phyloP scores from a whole-genome alignment of 2,113 vertebrate species.

The Cephalophus harveyi region DNA sequence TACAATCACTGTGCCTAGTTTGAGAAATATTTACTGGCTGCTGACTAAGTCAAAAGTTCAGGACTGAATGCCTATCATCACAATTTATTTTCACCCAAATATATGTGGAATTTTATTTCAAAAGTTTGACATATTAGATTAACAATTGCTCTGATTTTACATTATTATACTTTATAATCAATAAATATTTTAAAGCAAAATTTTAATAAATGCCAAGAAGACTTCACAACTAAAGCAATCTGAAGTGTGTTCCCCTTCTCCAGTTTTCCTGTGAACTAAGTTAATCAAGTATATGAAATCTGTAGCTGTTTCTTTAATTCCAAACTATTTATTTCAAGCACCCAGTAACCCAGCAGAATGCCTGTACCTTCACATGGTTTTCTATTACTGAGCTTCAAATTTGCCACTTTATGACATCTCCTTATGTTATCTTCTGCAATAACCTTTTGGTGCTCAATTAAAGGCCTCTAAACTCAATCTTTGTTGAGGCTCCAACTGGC shows the following conservation, averaged over 20 bases:
- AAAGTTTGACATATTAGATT: background rate
- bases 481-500: slow-evolving; percentile 60
- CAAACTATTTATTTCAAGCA: slow-evolving; percentile 62
- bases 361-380: slow-evolving; percentile 39
- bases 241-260: background rate
- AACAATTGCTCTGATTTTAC: background rate
- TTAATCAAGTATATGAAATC: slow-evolving; percentile 33
- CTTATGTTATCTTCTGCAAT: slow-evolving; percentile 62
- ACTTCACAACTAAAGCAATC: background rate
- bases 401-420: slow-evolving; percentile 64
- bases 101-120: slow-evolving; percentile 9
- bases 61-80: background rate
- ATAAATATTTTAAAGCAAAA: slow-evolving; percentile 35
- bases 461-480: slow-evolving; percentile 58
- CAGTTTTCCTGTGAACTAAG: background rate
- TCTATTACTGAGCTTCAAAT: slow-evolving; percentile 59
- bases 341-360: slow-evolving; percentile 52
- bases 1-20: background rate
- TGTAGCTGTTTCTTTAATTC: slow-evolving; percentile 60
- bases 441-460: slow-evolving; percentile 65
- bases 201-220: background rate
- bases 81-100: slow-evolving; percentile 28
- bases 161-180: slow-evolving; percentile 1
- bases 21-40: background rate
- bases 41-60: background rate